Conservation (phyloP, 2,888 invertebrate genomes). For the Gonocerus acuteangulatus region DNA sequence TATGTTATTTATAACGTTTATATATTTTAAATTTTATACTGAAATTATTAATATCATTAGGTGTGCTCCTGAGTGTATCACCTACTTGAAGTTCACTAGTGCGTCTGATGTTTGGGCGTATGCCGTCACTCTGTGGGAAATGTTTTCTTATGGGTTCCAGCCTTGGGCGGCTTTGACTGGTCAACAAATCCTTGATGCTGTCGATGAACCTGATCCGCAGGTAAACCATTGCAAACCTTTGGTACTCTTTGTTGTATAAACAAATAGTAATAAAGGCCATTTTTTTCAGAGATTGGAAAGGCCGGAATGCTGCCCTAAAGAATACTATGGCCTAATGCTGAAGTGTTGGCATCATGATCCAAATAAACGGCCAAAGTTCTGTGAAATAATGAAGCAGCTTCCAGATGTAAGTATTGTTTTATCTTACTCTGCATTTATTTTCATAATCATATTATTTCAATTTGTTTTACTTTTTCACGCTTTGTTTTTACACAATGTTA, state of each 20-base stretch:
- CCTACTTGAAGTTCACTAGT: conserved; percentile 89
- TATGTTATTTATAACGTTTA: no score
- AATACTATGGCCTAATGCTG: conserved; percentile 84
- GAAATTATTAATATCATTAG: conserved; percentile 44
- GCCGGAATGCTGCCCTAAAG: conserved; percentile 89
- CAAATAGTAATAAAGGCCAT: no score
- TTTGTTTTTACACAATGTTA: not conserved
- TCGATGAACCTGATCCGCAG: conserved; percentile 85
- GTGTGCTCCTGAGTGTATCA: conserved; percentile 97
- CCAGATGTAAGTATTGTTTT: conserved; percentile 53
- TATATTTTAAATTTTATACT: not conserved
- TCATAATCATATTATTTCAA: not conserved
- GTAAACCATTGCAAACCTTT: conserved; percentile 41
- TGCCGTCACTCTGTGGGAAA: conserved; percentile 97
- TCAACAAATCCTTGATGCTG: conserved; percentile 88
- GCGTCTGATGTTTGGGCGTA: conserved; percentile 98
- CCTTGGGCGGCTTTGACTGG: conserved; percentile 95
- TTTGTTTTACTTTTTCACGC: not conserved
- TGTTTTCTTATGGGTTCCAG: conserved; percentile 97
- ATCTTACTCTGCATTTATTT: no score
- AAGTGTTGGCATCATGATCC: conserved; percentile 96
- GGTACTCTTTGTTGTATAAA: not conserved
- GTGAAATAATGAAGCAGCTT: conserved; percentile 67
- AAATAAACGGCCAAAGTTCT: conserved; percentile 77
- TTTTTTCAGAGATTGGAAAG: conserved; percentile 68